Base-by-base conservation (phyloP, 2,797 vertebrate species). In the Sebastes minor region DNA sequence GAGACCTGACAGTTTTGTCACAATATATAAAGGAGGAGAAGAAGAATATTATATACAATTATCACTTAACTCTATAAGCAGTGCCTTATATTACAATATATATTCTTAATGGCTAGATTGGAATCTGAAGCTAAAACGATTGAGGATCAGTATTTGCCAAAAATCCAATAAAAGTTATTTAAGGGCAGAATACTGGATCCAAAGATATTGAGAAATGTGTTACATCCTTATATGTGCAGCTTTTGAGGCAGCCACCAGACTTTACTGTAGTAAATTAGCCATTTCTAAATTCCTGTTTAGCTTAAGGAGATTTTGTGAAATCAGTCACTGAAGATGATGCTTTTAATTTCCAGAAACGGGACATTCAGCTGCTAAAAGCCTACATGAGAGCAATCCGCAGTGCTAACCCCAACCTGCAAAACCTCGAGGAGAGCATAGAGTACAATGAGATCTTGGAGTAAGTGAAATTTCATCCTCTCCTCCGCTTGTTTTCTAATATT, bases 391-490 rank as follows among this genome's bases (percentile, higher is more conserved):
- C 98, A 0, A 98, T 99, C 92, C 97, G 98, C 89, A 99, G 97
- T 11, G 97, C 98, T 76, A 99, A 99, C 94, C 98, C 98, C 35
- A 99, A 98, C 93, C 95, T 99, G 83, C 98, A 99, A 92, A 99
- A 99, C 95, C 96, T 99, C 76, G 98, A 99, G 89, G 98, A 99
- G 94, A 99, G 97, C 84, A 99, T 99, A 6, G 98, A 99, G 83
- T 99, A 99, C 95, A 99, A 99, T 2, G 98, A 99, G 91, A 99
- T 99, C 92, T 94, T 99, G 74, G 98, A 99, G 98, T 99, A 91
- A 97, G 98, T 95, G 3, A 22, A 16, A 7, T 30, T 53, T 68
- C 4, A 2, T 57, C 28, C 28, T 35, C 23, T 74, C 6, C 60
- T 3, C 14, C 3, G 7, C 13, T 62, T 64, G 0, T 65, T 10